Base-by-base conservation (phyloP, 2,113 vertebrate species). In the Boleophthalmus pectinirostris region DNA sequence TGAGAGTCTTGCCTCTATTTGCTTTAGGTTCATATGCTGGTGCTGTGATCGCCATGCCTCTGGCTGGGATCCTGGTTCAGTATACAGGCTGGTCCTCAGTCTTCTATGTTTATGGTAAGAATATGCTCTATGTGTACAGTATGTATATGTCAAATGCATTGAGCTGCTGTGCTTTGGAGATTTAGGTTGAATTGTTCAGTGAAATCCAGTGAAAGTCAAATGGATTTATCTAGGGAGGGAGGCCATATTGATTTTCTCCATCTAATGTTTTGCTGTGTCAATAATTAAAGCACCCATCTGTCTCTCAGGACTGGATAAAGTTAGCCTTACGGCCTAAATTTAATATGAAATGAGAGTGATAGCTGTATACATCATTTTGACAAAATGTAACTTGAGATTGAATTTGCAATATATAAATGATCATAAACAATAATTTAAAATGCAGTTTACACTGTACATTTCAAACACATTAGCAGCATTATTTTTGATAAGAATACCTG, bases 51-150 rank as follows among this genome's bases (percentile, higher is more conserved):
- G 97, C 97, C 0, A 99, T 99, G 97, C 97, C 97, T 78, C 86
- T 98, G 87, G 97, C 97, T 56, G 97, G 97, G 57, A 96, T 98
- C 86, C 93, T 99, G 72, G 98, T 99, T 73, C 98, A 99, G 92
- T 99, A 98, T 21, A 94, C 95, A 1, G 98, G 98, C 82, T 99
- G 98, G 98, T 96, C 96, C 73, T 98, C 98, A 3, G 98, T 98
- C 53, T 99, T 99, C 89, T 99, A 99, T 57, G 94, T 99, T 51
- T 99, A 99, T 51, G 98, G 98, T 98, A 94, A 2, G 96, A 86
- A 24, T 57, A 24, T 7, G 25, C 16, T 70, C 45, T 68, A 38
- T 29, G n/a, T 24, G 14, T 45, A 8, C n/a, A 33, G 38, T 43
- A 2, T 15, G 21, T 43, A 43, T 2, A 58, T 33, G n/a, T 57